Conservation (phyloP, 2,113 vertebrate genomes). For the Gallinago media region DNA sequence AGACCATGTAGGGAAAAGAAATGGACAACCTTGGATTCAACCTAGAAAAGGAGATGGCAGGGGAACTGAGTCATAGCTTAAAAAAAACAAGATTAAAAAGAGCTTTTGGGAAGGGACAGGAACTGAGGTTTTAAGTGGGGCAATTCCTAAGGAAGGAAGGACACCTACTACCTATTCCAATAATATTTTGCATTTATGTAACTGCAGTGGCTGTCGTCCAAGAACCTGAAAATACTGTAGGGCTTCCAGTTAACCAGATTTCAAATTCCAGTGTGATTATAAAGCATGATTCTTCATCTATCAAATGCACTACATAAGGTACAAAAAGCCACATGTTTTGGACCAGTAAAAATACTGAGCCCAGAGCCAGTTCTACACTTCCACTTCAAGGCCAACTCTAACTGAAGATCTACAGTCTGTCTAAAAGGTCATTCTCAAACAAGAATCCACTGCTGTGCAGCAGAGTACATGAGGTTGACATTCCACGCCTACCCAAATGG, state of each 20-base stretch:
- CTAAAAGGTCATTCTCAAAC: background rate
- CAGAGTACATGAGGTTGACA: background rate
- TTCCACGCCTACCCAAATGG: background rate
- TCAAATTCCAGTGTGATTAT: background rate
- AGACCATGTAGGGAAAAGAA: slow-evolving; percentile 60
- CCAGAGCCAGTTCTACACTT: background rate
- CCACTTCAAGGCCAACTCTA: background rate
- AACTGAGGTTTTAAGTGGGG: slow-evolving; percentile 58
- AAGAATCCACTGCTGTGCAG: background rate
- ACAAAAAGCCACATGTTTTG: background rate
- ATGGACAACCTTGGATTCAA: slow-evolving; percentile 41
- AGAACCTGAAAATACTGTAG: background rate
- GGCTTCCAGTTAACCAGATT: slow-evolving; percentile 4
- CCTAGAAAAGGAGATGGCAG: slow-evolving; percentile 22
- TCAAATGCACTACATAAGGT: background rate
- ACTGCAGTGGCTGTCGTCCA: slow-evolving; percentile 8
- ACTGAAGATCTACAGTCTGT: background rate
- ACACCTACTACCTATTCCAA: slow-evolving; percentile 68
- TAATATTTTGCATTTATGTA: slow-evolving; percentile 62
- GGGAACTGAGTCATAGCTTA: slow-evolving; percentile 66
- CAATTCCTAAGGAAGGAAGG: slow-evolving; percentile 72
- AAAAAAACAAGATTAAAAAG: slow-evolving; percentile 50
- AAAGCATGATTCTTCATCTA: background rate
- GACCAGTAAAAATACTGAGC: background rate
- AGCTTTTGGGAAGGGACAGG: slow-evolving; percentile 38